Evolutionary conservation across 2,888 invertebrate genomes (phyloP).

Genomic region (Slavum lentiscoides): DNA sequence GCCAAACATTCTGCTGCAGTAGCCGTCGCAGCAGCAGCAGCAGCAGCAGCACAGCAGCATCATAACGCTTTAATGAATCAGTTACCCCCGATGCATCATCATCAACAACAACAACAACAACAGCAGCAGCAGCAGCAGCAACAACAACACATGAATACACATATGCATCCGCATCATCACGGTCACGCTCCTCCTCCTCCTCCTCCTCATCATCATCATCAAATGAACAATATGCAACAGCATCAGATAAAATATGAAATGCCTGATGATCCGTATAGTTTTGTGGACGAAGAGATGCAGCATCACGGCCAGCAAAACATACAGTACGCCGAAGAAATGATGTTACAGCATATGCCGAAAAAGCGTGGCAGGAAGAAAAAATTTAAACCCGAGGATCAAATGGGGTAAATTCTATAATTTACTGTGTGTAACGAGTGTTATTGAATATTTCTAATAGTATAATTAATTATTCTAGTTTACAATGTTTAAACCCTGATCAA

Average conservation of each 20-base stretch:
- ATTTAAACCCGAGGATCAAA: conserved; percentile 61
- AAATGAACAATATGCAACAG: conserved; percentile 52
- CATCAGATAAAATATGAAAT: conserved; percentile 56
- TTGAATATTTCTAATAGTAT: background rate
- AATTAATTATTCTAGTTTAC: conserved; percentile 30
- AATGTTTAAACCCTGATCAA: conserved; percentile 49
- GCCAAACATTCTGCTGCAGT: conserved; percentile 49
- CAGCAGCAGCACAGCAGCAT: conserved; percentile 57
- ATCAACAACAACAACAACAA: conserved; percentile 54
- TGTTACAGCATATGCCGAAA: conserved; percentile 62
- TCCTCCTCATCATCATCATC: conserved; percentile 54
- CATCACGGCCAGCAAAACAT: conserved; percentile 43
- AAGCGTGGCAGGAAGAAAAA: conserved; percentile 88
- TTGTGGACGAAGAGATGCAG: conserved; percentile 70
- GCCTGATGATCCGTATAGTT: conserved; percentile 75
- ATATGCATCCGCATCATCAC: conserved; percentile 32
- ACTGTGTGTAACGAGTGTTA: background rate
- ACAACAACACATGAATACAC: conserved; percentile 54
- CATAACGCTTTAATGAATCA: conserved; percentile 55
- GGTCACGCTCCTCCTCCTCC: conserved; percentile 49
- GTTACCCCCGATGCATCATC: conserved; percentile 57
- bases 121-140: conserved; percentile 47
- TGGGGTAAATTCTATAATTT: conserved; percentile 58
- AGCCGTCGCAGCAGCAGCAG: conserved; percentile 43
- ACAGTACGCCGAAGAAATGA: conserved; percentile 55